Evolutionary conservation across 92 coral and sea anemone species (phyloP).

Genomic region (Paragorgia papillata): DNA sequence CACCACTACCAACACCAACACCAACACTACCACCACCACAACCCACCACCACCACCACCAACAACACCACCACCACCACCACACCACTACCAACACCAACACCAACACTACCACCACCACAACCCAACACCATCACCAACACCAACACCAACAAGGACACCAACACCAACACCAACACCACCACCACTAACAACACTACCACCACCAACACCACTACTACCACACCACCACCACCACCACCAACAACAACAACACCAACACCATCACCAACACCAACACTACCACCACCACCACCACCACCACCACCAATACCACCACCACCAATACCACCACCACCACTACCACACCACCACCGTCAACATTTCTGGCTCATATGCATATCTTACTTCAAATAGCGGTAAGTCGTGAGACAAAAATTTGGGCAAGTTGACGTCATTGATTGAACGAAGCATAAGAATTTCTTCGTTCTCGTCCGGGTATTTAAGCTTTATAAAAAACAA

Average conservation of each 20-base stretch:
- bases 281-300: too few species aligned
- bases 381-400: constrained; percentile 91
- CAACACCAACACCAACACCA: background rate
- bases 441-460: constrained; percentile 91
- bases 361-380: background rate
- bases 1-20: background rate
- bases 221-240: background rate
- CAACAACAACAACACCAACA: background rate
- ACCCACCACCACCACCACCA: background rate
- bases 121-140: too few species aligned
- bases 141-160: background rate
- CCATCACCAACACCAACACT: background rate
- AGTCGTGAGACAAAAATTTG: constrained; percentile 92
- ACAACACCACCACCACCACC: background rate
- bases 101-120: background rate
- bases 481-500: constrained; percentile 62
- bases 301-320: too few species aligned
- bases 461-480: constrained; percentile 94
- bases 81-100: background rate
- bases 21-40: background rate
- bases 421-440: constrained; percentile 97
- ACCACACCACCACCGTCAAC: background rate
- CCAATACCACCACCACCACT: background rate
- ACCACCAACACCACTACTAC: background rate
- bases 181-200: background rate